These are phyloP conservation scores for Eledona agricola DNA, from an alignment of 2,888 invertebrate genomes.

Conservation along the genomic window DNA sequence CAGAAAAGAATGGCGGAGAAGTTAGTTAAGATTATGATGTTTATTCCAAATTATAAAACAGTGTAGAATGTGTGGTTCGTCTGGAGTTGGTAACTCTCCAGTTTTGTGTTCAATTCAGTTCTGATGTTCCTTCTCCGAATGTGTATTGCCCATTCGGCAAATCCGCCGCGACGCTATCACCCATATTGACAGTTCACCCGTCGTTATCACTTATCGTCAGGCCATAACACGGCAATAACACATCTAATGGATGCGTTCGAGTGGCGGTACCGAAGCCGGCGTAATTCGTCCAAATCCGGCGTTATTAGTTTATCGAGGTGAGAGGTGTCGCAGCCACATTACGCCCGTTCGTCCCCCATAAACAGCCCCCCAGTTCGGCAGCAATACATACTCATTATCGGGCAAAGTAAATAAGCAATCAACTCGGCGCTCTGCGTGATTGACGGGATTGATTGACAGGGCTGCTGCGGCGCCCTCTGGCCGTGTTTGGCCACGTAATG, in stretches of 20 bases:
- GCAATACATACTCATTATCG: constrained; percentile 51
- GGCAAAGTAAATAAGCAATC: constrained; percentile 56
- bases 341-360: too few species aligned
- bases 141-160: too few species aligned
- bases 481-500: constrained; percentile 59
- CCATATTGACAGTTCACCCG: too few species aligned
- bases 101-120: too few species aligned
- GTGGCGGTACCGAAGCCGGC: constrained; percentile 18
- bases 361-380: constrained; percentile 37
- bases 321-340: constrained; percentile 45
- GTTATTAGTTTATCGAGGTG: constrained; percentile 45
- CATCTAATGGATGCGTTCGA: constrained; percentile 29
- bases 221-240: constrained; percentile 28
- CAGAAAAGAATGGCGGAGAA: too few species aligned
- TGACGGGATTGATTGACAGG: constrained; percentile 55
- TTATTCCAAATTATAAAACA: too few species aligned
- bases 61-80: too few species aligned
- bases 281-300: constrained; percentile 42
- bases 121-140: too few species aligned
- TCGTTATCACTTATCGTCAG: constrained; percentile 21
- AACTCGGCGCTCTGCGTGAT: constrained; percentile 48
- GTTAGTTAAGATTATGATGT: too few species aligned
- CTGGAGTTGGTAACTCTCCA: too few species aligned
- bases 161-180: too few species aligned
- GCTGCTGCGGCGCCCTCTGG: constrained; percentile 54